Base-by-base conservation (phyloP, 2,797 vertebrate genomes). In the Amphiprion clarkii region DNA sequence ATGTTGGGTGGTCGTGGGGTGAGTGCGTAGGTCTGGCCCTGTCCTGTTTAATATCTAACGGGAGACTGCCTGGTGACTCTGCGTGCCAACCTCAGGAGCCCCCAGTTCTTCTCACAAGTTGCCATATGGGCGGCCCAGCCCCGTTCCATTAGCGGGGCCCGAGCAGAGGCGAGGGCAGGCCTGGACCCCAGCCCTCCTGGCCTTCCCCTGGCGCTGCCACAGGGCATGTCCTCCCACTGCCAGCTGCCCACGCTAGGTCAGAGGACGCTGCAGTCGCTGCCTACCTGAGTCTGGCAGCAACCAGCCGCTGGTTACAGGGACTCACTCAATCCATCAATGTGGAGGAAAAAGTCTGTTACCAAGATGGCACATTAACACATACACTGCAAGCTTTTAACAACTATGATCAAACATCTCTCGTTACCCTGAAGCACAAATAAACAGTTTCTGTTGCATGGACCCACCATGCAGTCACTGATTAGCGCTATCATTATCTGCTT, bases 101-200 rank as follows among this genome's bases (percentile, higher is more conserved):
- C 83, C 76, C 84, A 62, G 78, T 86, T 87, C 84, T 71, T 88
- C 90, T 89, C 93, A 90, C 90, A 87, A 93, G 94, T 89, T 36
- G 92, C 96, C 97, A 99, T 98, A 97, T 98, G 97, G 96, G 95
- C 95, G 71, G 90, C 93, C 90, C 95, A 95, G 94, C 96, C 96
- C 95, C 95, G 93, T 95, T 97, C 96, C 96, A 99, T 98, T 98
- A 98, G 97, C 93, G 90, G 95, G 95, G 95, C 96, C 95, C 89
- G 65, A 85, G 82, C 86, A 88, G 87, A 88, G 91, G 90, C 83
- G 36, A 76, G 86, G 83, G 88, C 83, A 76, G 88, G 87, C 69
- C 90, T 65, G 79, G 87, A 90, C 87, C 91, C 86, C 84, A 78
- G 89, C 86, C 90, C 90, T 93, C 86, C 87, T 83, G 90, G 92